A percentile compares a stretch with the other conserved stretches of the same genome.
Evolutionary conservation across 1,140 invertebrate genomes (phyloP).

Genomic region (Globodera rostochiensis): DNA sequence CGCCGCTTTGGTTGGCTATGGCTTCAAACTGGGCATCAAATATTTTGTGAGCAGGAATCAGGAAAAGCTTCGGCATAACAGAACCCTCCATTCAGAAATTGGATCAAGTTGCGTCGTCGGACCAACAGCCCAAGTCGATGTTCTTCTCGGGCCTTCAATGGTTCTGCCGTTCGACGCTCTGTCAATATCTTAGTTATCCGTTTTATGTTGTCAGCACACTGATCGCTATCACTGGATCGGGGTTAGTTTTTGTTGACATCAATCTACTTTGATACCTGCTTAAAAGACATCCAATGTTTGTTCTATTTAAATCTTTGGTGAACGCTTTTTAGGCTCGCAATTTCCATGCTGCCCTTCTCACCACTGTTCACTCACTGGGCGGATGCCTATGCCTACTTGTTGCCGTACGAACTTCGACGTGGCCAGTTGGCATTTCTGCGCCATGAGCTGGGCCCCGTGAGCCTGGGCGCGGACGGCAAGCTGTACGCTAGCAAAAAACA

Average conservation of each 20-base stretch:
- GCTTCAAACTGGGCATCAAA: conserved; percentile 41
- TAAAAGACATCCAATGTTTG: not conserved
- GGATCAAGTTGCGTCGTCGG: conserved; percentile 40
- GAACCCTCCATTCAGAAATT: conserved; percentile 5
- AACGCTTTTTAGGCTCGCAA: conserved; percentile 53
- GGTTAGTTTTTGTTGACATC: conserved; percentile 19
- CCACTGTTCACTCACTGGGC: conserved; percentile 58
- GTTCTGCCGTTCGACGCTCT: no score
- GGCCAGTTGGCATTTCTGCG: conserved; percentile 60
- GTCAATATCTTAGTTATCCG: conserved; percentile 50
- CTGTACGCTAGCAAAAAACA: conserved; percentile 64
- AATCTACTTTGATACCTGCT: no score
- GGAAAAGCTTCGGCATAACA: not conserved
- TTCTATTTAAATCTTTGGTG: conserved; percentile 13
- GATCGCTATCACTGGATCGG: conserved; percentile 61
- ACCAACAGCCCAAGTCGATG: conserved; percentile 13
- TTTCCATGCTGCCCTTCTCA: conserved; percentile 63
- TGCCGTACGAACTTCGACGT: conserved; percentile 50
- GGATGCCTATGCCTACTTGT: conserved; percentile 58
- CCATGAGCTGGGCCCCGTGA: conserved; percentile 57
- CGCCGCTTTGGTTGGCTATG: conserved; percentile 35
- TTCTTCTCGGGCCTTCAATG: no score
- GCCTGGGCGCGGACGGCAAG: conserved; percentile 54
- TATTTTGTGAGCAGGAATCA: conserved; percentile 3
- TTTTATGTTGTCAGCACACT: conserved; percentile 58